Percentiles rank a stretch among this genome's conserved stretches.
These are phyloP conservation scores for Heliocidaris tuberculata DNA, from an alignment of 35 echinoderm and acorn worm species.

Conservation along the genomic window DNA sequence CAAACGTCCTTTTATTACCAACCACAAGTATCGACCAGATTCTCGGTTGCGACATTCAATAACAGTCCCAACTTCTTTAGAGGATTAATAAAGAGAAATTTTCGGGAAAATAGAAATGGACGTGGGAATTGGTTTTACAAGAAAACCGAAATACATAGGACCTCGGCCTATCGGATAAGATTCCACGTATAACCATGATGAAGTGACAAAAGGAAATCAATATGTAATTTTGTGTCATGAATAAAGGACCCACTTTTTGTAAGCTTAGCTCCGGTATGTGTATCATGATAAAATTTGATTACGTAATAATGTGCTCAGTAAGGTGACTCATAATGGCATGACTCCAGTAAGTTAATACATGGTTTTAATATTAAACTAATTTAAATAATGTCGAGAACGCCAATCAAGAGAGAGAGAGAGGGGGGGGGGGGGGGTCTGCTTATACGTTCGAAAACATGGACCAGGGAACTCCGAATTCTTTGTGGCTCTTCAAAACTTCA, in stretches of 20 bases:
- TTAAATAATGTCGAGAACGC: too few species aligned
- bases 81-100: background rate
- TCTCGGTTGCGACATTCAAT: background rate
- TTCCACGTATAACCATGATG: background rate
- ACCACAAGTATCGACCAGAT: background rate
- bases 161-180: background rate
- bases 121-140: background rate
- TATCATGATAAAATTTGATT: background rate
- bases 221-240: background rate
- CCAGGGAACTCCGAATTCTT: too few species aligned
- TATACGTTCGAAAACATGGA: too few species aligned
- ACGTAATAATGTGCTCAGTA: background rate
- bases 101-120: background rate
- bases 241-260: background rate
- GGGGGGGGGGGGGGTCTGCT: too few species aligned
- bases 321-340: too few species aligned
- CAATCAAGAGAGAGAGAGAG: too few species aligned
- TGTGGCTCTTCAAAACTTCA: too few species aligned
- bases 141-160: background rate
- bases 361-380: too few species aligned
- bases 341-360: too few species aligned
- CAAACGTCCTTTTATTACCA: background rate
- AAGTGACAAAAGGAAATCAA: background rate
- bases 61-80: background rate
- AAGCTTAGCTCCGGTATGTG: background rate